Evolutionary conservation across 2,113 vertebrate genomes (phyloP).

Genomic region (Gallinago paraguaiae): DNA sequence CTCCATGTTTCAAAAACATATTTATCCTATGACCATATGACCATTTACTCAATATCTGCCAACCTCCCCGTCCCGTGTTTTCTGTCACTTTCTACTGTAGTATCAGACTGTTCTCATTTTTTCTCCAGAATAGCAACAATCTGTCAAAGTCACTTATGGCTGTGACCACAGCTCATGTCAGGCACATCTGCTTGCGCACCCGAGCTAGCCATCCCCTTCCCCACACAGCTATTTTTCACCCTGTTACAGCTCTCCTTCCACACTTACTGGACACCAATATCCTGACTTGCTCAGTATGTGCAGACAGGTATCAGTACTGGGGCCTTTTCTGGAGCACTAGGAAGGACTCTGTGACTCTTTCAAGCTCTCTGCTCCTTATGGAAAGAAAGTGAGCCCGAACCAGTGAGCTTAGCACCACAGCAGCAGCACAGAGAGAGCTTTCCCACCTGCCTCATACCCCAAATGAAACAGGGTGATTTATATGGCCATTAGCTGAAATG

Average conservation of each 20-base stretch:
- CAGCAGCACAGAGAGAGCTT: not conserved
- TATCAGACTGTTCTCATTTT: not conserved
- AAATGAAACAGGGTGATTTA: not conserved
- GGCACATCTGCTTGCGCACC: not conserved
- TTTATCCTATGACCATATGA: not conserved
- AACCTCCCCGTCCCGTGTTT: not conserved
- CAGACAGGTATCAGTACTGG: not conserved
- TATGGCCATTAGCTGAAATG: not conserved
- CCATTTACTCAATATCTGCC: not conserved
- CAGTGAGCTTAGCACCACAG: not conserved
- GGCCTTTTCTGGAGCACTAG: not conserved
- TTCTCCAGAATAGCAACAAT: not conserved
- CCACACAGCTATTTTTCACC: not conserved
- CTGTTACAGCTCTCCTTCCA: not conserved
- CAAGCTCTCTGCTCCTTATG: not conserved
- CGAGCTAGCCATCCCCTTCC: not conserved
- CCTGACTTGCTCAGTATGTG: not conserved
- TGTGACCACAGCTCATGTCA: not conserved
- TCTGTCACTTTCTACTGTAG: not conserved
- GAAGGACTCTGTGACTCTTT: not conserved
- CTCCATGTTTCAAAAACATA: not conserved
- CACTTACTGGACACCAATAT: not conserved
- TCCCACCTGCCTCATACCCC: not conserved
- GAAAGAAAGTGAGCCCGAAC: not conserved
- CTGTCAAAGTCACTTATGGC: not conserved